phyloP scores from a whole-genome alignment of 2,888 invertebrate genomes.

The Lissonota sp. region DNA sequence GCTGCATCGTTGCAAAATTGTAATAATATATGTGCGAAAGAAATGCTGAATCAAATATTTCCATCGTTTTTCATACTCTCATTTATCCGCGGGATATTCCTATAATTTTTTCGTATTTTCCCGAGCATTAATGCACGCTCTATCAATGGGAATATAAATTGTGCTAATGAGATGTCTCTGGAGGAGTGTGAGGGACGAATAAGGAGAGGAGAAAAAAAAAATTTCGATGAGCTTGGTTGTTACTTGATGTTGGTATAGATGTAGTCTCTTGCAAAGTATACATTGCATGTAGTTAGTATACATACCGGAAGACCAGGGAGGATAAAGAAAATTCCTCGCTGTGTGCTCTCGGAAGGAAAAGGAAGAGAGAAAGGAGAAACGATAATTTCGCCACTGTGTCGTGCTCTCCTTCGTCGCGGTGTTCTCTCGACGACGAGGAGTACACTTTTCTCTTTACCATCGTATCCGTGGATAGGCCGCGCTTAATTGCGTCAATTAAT shows the following conservation, averaged over 20 bases:
- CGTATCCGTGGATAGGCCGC: slow-evolving; percentile 63
- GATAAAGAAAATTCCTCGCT: slow-evolving; percentile 53
- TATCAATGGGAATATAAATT: slow-evolving; percentile 68
- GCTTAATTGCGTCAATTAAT: slow-evolving; percentile 72
- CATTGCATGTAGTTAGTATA: slow-evolving; percentile 10
- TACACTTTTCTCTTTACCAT: slow-evolving; percentile 54
- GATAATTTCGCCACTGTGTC: slow-evolving; percentile 68
- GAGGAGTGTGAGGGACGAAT: slow-evolving; percentile 2
- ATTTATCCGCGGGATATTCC: not conserved
- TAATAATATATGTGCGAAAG: slow-evolving; percentile 4
- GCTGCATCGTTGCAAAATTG: not conserved
- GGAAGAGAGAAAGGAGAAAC: slow-evolving; percentile 45
- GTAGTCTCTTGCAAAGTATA: slow-evolving; percentile 27
- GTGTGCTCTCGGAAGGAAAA: slow-evolving; percentile 41
- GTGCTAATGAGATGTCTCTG: slow-evolving; percentile 61
- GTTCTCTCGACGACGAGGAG: slow-evolving; percentile 39
- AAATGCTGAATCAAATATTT: slow-evolving; percentile 34
- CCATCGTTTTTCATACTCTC: not conserved
- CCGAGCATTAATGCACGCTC: slow-evolving; percentile 8
- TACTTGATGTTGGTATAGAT: slow-evolving; percentile 25
- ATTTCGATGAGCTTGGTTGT: slow-evolving; percentile 31
- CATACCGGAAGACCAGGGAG: slow-evolving; percentile 7
- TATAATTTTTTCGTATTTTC: slow-evolving; percentile 14
- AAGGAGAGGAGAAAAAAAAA: slow-evolving; percentile 8
- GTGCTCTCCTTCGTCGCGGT: slow-evolving; percentile 45